Conservation (phyloP, 2,797 vertebrate species). For the Hoplostethus atlanticus region DNA sequence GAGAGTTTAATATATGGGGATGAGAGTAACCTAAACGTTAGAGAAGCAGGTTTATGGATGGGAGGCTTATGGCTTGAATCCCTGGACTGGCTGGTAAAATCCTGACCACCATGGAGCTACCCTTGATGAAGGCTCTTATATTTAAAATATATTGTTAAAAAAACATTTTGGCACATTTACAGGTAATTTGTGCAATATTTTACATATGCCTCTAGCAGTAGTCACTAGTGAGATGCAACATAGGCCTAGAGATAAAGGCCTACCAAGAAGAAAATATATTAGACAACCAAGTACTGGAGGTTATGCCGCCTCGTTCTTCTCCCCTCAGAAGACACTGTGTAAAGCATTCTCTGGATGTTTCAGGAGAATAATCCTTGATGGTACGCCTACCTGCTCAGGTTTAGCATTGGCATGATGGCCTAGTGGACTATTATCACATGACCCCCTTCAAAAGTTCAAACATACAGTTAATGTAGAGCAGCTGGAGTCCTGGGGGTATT, state of each 20-base stretch:
- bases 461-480: not conserved
- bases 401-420: conserved; percentile 7
- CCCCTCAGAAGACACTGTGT: too few species aligned
- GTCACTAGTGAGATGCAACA: not conserved
- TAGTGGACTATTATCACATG: not conserved
- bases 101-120: too few species aligned
- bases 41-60: not conserved
- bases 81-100: too few species aligned
- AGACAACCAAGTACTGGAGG: not conserved
- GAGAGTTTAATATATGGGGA: not conserved
- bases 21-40: not conserved
- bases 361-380: conserved; percentile 18
- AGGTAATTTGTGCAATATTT: too few species aligned
- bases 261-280: too few species aligned
- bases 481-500: too few species aligned
- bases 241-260: too few species aligned
- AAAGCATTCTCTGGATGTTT: conserved; percentile 1
- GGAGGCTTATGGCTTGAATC: not conserved
- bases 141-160: too few species aligned
- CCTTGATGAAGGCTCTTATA: too few species aligned
- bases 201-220: too few species aligned
- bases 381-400: conserved; percentile 47
- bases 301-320: not conserved
- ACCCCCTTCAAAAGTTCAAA: not conserved
- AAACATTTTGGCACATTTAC: not conserved